Percentiles rank a stretch among this genome's conserved stretches.
Conservation (phyloP, 2,797 vertebrate genomes). For the Synanceia verrucosa region DNA sequence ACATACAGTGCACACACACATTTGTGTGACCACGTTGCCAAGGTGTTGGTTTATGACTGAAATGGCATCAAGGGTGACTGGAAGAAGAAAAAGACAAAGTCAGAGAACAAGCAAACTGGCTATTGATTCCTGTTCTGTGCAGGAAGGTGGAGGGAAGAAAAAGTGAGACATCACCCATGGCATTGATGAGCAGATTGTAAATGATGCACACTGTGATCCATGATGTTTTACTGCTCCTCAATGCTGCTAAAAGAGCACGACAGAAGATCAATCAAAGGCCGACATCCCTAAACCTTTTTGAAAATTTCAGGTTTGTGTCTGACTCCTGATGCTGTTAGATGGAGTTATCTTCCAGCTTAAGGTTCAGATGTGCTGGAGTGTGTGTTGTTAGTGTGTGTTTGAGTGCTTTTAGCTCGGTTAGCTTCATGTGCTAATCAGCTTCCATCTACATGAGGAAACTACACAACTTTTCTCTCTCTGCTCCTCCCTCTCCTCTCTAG, state of each 20-base stretch:
- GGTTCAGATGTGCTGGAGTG: not conserved
- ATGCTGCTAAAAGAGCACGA: constrained; percentile 29
- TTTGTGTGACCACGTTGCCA: constrained; percentile 20
- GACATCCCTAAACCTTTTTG: constrained; percentile 30
- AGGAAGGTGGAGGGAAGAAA: constrained; percentile 56
- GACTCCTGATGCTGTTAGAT: constrained; percentile 27
- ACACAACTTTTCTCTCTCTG: constrained; percentile 3
- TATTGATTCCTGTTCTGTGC: constrained; percentile 67
- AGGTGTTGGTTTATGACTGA: constrained; percentile 61
- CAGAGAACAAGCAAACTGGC: constrained; percentile 47
- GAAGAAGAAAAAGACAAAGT: constrained; percentile 47
- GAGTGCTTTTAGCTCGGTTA: constrained; percentile 44
- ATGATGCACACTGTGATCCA: constrained; percentile 48
- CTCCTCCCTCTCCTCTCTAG: not conserved
- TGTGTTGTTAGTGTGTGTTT: constrained; percentile 35
- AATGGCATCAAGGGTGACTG: constrained; percentile 56
- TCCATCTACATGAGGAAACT: constrained; percentile 47
- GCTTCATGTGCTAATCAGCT: constrained; percentile 72
- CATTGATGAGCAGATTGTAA: constrained; percentile 63
- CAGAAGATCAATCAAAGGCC: constrained; percentile 42
- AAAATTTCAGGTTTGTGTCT: constrained; percentile 37
- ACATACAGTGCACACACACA: not conserved
- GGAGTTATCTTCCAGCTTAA: constrained; percentile 28
- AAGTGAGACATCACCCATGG: constrained; percentile 46
- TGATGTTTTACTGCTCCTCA: constrained; percentile 38